phyloP scores from a whole-genome alignment of 2,888 invertebrate species.

The Spisula solida region DNA sequence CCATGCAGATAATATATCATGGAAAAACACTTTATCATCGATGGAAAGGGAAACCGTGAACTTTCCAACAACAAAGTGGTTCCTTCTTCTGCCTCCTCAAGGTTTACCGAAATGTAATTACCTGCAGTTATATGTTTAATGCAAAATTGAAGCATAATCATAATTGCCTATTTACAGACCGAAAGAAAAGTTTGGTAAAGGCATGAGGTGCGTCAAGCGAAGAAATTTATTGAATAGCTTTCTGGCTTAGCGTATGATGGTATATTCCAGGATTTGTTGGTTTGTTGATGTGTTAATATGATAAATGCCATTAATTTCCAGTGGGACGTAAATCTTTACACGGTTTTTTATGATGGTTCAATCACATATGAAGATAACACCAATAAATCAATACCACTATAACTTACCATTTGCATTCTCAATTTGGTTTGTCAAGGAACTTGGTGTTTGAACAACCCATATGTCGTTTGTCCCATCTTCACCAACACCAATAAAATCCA shows the following conservation, averaged over 20 bases:
- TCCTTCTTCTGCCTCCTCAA: constrained; percentile 19
- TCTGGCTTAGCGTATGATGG: no score
- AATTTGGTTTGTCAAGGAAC: background rate
- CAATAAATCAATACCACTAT: background rate
- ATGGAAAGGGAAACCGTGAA: background rate
- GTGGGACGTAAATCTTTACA: no score
- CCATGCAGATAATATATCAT: constrained; percentile 38
- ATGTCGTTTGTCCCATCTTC: background rate
- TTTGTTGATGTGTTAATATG: no score
- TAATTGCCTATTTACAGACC: no score
- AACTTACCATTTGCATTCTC: background rate
- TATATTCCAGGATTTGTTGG: no score
- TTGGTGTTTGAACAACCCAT: background rate
- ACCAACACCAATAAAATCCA: background rate
- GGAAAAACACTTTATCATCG: constrained; percentile 13
- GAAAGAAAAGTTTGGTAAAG: no score
- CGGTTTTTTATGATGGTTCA: no score
- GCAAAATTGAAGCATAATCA: no score
- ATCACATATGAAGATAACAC: no score
- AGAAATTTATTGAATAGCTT: no score
- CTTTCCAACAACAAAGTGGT: constrained; percentile 5
- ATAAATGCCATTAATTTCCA: no score
- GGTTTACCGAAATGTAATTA: constrained; percentile 23
- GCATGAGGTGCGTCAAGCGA: no score
- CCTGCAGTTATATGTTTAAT: background rate